phyloP scores from a whole-genome alignment of 2,888 invertebrate genomes.

The Trachelus tabidus region DNA sequence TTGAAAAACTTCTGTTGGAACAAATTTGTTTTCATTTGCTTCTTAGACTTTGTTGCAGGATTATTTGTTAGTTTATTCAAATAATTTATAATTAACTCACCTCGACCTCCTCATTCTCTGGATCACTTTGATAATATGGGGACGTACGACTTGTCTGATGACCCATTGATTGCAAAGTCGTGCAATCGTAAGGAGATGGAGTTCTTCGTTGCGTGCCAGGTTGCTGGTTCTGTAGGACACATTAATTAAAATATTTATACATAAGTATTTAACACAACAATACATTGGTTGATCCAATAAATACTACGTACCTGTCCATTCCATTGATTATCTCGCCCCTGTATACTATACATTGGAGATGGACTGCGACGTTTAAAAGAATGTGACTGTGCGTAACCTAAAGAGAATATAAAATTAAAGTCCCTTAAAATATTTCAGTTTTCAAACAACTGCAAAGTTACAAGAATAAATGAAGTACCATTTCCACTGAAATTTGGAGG shows the following conservation, averaged over 20 bases:
- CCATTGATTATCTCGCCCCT: constrained; percentile 50
- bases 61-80: not conserved
- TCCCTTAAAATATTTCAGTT: not conserved
- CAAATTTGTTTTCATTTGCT: not conserved
- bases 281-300: not conserved
- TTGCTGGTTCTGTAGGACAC: constrained; percentile 38
- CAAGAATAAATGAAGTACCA: constrained; percentile 13
- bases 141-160: constrained; percentile 50
- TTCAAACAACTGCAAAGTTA: not conserved
- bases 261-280: not conserved
- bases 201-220: constrained; percentile 31
- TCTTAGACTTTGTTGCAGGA: not conserved
- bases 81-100: constrained; percentile 32
- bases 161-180: constrained; percentile 37
- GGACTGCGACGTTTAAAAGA: constrained; percentile 57
- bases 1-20: constrained; percentile 59
- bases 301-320: constrained; percentile 48
- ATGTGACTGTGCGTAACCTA: constrained; percentile 43
- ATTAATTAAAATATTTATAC: constrained; percentile 7
- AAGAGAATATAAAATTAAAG: constrained; percentile 9
- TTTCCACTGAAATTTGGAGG: constrained; percentile 42
- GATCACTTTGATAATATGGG: constrained; percentile 52
- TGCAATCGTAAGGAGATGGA: constrained; percentile 59
- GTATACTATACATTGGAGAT: constrained; percentile 52
- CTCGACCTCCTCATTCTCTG: constrained; percentile 61